Evolutionary conservation across 1,140 invertebrate genomes (phyloP), one percentile per base, ranked within the genome.

Genomic region (Elymnias hypermnestra): DNA sequence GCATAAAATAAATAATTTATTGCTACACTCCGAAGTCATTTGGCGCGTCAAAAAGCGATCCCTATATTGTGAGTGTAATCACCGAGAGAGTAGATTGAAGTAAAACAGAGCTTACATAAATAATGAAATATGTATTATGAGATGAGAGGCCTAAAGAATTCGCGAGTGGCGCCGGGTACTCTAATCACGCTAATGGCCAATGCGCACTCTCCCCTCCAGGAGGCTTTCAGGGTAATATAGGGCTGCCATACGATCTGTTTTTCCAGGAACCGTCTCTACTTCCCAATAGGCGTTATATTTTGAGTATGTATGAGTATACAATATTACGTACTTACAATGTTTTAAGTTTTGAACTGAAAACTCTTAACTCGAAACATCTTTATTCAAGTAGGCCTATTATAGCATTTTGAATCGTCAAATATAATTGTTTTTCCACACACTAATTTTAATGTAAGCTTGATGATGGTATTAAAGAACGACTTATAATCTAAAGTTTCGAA

Each of bases 91-190:
- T 65, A 76, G 63, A 76, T 79, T 76, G 72, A 57, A 83, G 75
- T 75, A 69, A 71, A 76, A 81, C 72, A 73, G 67, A 60, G 67
- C 65, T 69, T 78, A 78, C 79, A 83, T 84, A 81, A 84, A 84
- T 84, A 83, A 84, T 84, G 76, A 81, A 82, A 79, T 79, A 84
- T 82, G 77, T 78, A 81, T 84, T 82, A 82, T 77, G 77, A 79
- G 76, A 82, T 76, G 75, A 72, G 71, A 78, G 74, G 81, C 67
- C 81, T 79, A 73, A 79, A 79, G 81, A 81, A 82, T 78, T 73
- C 72, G 76, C 71, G 67, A 72, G 65, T 65, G 70, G 62, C 46
- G 61, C 57, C 59, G 67, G 62, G 67, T 63, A 65, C 67, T 81
- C 68, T 82, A 85, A 85, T 85, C 81, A 83, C 67, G 76, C 78